phyloP scores from a whole-genome alignment of 2,888 invertebrate genomes.

The Apamea crenata region DNA sequence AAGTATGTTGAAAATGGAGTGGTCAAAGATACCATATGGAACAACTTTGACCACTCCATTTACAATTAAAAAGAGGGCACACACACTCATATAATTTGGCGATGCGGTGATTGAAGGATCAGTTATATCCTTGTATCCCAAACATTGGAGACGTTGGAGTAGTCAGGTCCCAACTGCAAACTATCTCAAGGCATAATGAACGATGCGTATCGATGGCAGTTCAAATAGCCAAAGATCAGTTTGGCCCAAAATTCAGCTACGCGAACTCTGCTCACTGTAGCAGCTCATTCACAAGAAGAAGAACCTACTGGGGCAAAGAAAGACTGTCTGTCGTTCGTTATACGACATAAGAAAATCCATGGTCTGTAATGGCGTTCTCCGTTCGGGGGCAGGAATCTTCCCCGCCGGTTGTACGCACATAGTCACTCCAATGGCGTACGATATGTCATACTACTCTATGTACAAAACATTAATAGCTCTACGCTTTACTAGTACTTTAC shows the following conservation, averaged over 20 bases:
- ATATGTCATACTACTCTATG: slow-evolving; percentile 22
- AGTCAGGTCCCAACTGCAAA: neutral
- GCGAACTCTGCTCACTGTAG: neutral
- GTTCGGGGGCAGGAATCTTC: neutral
- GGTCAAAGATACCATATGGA: neutral
- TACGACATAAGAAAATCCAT: too few relatives aligned
- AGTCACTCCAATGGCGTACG: neutral
- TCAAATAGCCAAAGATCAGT: neutral
- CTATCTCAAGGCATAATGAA: neutral
- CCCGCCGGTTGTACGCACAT: neutral
- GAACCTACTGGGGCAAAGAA: neutral
- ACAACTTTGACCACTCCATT: too few relatives aligned
- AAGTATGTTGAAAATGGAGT: slow-evolving; percentile 22
- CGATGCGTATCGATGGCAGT: neutral
- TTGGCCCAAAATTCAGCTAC: neutral
- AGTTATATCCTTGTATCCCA: too few relatives aligned
- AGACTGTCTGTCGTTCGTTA: neutral
- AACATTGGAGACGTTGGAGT: neutral
- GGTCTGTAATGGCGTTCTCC: neutral
- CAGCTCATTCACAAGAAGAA: neutral
- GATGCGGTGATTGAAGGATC: neutral
- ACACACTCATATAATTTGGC: neutral
- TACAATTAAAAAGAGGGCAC: neutral
- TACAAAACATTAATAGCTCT: slow-evolving; percentile 73
- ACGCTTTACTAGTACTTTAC: slow-evolving; percentile 37